Conservation (phyloP, 2,888 invertebrate genomes). For the Apodemia zela region DNA sequence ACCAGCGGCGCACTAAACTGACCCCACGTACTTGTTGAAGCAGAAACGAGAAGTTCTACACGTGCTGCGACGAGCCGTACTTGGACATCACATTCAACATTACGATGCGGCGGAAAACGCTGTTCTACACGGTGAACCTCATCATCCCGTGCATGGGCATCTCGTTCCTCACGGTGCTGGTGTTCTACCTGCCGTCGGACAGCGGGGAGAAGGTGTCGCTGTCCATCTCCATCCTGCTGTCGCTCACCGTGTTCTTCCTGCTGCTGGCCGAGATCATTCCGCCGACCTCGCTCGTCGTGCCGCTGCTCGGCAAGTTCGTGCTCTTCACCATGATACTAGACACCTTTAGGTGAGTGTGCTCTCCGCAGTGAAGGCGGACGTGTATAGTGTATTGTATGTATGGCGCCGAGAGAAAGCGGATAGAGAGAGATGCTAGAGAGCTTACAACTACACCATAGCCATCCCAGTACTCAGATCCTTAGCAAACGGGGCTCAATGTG, state of each 20-base stretch:
- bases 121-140: constrained; percentile 98
- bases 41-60: constrained; percentile 96
- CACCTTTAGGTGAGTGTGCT: constrained; percentile 88
- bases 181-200: constrained; percentile 98
- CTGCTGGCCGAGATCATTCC: constrained; percentile 83
- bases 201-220: constrained; percentile 99
- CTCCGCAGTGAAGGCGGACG: background rate
- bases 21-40: constrained; percentile 29
- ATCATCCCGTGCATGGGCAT: constrained; percentile 98
- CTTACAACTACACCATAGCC: no score
- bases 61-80: constrained; percentile 98
- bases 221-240: constrained; percentile 96
- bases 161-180: constrained; percentile 97
- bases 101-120: constrained; percentile 96
- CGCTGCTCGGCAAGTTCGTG: constrained; percentile 95
- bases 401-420: no score
- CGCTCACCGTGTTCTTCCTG: constrained; percentile 97
- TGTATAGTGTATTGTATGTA: no score
- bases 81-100: constrained; percentile 98
- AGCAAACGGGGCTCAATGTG: no score
- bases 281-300: constrained; percentile 95
- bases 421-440: no score
- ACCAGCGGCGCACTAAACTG: background rate
- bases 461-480: no score
- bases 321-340: constrained; percentile 97